Percentiles rank a stretch among this genome's conserved stretches.
Conservation (phyloP, 2,888 invertebrate genomes). For the Euproctis similis region DNA sequence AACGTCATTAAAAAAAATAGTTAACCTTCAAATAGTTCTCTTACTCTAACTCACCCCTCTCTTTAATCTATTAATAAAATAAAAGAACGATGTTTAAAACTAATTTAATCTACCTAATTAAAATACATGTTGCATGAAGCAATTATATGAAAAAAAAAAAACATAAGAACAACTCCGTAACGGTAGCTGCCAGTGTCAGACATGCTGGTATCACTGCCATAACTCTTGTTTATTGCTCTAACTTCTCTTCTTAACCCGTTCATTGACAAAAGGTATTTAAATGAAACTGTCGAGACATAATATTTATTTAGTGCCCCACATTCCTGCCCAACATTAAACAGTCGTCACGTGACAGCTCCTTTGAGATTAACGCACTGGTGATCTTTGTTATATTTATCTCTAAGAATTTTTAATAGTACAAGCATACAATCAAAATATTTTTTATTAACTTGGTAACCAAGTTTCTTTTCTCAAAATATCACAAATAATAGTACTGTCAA, state of each 20-base stretch:
- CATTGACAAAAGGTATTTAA: slow-evolving; percentile 76
- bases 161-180: slow-evolving; percentile 36
- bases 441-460: too few relatives aligned
- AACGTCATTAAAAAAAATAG: too few relatives aligned
- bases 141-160: slow-evolving; percentile 53
- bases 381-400: slow-evolving; percentile 23
- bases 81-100: too few relatives aligned
- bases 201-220: slow-evolving; percentile 56
- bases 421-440: too few relatives aligned
- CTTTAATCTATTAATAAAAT: too few relatives aligned
- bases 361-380: slow-evolving; percentile 11
- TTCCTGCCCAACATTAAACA: slow-evolving; percentile 48
- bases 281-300: slow-evolving; percentile 68
- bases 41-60: too few relatives aligned
- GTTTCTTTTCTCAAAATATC: too few relatives aligned
- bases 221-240: slow-evolving; percentile 68
- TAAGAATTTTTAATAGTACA: too few relatives aligned
- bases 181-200: slow-evolving; percentile 39
- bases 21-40: too few relatives aligned
- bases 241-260: slow-evolving; percentile 66
- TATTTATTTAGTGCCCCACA: slow-evolving; percentile 70
- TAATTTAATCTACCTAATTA: slow-evolving; percentile 61
- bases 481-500: too few relatives aligned
- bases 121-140: slow-evolving; percentile 61
- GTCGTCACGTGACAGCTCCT: slow-evolving; percentile 32